phyloP scores from a whole-genome alignment of 2,797 vertebrate species.

The Sebastes steindachneri region DNA sequence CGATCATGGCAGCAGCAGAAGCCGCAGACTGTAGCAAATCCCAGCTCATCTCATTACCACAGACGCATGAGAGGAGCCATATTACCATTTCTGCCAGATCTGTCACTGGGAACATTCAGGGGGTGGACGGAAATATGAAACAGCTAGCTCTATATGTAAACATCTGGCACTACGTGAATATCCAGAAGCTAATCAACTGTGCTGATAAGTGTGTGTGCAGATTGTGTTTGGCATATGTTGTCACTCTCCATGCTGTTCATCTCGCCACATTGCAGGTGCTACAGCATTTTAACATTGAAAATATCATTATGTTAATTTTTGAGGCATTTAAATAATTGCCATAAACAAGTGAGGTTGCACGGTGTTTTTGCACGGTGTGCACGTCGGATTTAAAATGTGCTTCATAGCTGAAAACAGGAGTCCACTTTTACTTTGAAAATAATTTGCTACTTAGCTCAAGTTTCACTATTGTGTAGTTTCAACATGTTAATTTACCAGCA shows the following conservation, averaged over 20 bases:
- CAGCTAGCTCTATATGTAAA: constrained; percentile 41
- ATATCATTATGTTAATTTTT: constrained; percentile 1
- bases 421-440: not conserved
- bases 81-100: constrained; percentile 64
- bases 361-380: not conserved
- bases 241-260: constrained; percentile 23
- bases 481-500: not conserved
- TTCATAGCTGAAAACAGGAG: not conserved
- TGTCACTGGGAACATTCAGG: constrained; percentile 43
- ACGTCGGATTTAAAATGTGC: not conserved
- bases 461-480: not conserved
- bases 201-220: constrained; percentile 28
- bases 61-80: constrained; percentile 60
- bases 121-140: constrained; percentile 35
- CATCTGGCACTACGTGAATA: constrained; percentile 56
- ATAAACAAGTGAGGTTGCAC: not conserved
- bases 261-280: constrained; percentile 15
- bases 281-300: not conserved
- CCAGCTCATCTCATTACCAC: constrained; percentile 74
- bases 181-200: constrained; percentile 51
- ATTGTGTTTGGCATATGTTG: constrained; percentile 46
- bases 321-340: constrained; percentile 5
- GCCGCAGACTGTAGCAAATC: constrained; percentile 71
- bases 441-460: not conserved
- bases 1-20: constrained; percentile 67